A percentile compares a stretch with the other conserved stretches of the same genome.
phyloP scores from a whole-genome alignment of 2,113 vertebrate species.

The Leiothrix lutea region DNA sequence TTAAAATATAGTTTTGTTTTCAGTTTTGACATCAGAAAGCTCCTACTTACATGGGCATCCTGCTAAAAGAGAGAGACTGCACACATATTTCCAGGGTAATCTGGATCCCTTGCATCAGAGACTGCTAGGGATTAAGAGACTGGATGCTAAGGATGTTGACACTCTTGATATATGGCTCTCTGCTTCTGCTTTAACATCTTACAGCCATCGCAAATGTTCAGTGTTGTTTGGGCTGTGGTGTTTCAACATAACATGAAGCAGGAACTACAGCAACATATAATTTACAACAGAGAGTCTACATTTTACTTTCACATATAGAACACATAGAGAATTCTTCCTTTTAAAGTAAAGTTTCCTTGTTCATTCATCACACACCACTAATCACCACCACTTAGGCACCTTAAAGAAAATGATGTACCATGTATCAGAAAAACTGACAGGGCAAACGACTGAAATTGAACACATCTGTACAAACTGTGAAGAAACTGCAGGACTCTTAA shows the following conservation, averaged over 20 bases:
- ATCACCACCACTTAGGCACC: background rate
- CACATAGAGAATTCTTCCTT: background rate
- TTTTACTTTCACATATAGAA: conserved; percentile 3
- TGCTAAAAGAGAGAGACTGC: background rate
- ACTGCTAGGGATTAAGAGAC: conserved; percentile 9
- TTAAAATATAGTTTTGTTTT: background rate
- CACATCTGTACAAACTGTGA: background rate
- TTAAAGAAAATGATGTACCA: background rate
- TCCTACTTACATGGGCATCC: background rate
- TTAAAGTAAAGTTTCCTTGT: conserved; percentile 37
- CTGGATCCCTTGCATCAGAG: background rate
- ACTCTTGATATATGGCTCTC: background rate
- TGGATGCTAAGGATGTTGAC: conserved; percentile 4
- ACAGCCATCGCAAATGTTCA: background rate
- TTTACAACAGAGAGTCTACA: background rate
- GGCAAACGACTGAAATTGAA: background rate
- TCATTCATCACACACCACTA: background rate
- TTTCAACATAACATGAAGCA: conserved; percentile 58
- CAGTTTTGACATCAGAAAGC: background rate
- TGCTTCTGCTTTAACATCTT: background rate
- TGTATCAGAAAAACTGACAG: background rate
- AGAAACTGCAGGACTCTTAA: background rate
- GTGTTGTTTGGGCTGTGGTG: background rate
- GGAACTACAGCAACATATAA: background rate
- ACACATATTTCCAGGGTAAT: background rate